Evolutionary conservation across 2,888 invertebrate genomes (phyloP), one percentile per base, ranked within the genome.

Genomic region (Cinara cedri): DNA sequence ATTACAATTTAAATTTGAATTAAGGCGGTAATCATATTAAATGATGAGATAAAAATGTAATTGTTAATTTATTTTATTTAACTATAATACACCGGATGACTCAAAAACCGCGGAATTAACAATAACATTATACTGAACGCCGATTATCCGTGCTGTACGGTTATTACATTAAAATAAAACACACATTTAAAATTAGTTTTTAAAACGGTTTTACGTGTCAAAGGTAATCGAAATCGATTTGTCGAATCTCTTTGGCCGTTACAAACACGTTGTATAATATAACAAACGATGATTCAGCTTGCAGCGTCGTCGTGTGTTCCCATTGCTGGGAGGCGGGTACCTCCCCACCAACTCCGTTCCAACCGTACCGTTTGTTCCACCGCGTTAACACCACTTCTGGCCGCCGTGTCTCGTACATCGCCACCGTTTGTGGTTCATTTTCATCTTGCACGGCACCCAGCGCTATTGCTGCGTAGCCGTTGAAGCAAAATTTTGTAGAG

Each of bases 361-460:
- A n/a, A 55, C 55, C 16, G n/a, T 21, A 11, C 19, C 19, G 1
- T 14, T 24, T n/a, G 65, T 49, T 10, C n/a, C 66, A 3, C 66
- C 19, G 8, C 11, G 6, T 34, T 34, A 34, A 34, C 49, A 26
- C 57, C 26, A 10, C 54, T 19, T 34, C 14, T n/a, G 24, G 26
- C 14, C 49, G 42, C 71, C 8, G 55, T 44, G 63, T 26, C 24
- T 44, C 70, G 55, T 55, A 3, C 46, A n/a, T 51, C 42, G 10
- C 49, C 63, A 54, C 42, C 63, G 51, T 26, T 3, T 49, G n/a
- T 49, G 51, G 57, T 68, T 78, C 78, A 78, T 78, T 78, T 78
- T 49, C 70, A 21, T n/a, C 42, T 68, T n/a, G 42, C 34, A 9
- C 42, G 78, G 60, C 68, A n/a, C 16, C 16, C 21, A 13, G 24